Base-by-base conservation (phyloP, 2,113 vertebrate species). In the Nesogale talazaci region DNA sequence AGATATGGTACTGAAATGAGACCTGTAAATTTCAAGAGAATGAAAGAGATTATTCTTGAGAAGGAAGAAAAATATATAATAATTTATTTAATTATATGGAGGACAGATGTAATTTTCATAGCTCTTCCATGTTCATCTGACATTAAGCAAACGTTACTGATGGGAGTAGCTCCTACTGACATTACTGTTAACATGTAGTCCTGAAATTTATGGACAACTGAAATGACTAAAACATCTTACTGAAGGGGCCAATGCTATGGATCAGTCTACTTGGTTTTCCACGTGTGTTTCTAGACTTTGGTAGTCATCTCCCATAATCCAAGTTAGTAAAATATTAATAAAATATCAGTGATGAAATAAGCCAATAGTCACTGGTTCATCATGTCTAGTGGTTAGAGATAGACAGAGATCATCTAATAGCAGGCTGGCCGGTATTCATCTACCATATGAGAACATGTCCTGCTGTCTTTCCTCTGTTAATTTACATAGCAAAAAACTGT, bases 321-420 rank as follows among this genome's bases (percentile, higher is more conserved):
- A 72, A 75, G 34, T 27, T 12, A 56, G 59, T 3, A 0, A 3
- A 4, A 8, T 0, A 3, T 59, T 34, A 36, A 1, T 6, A 6
- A n/a, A 81, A n/a, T 27, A 25, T 74, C 38, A 76, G 29, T 6
- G 23, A 2, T 12, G 17, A 19, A 38, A 22, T 17, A 1, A 2
- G 40, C 9, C 10, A 25, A 15, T 4, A 25, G 42, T 4, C 16
- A 77, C 70, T 29, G 59, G 74, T 46, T 27, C 1, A 3, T 0
- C 9, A 0, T 17, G 38, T 3, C 23, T 0, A 7, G 7, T 69
- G 4, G 25, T 57, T 22, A 56, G 29, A 52, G 25, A 1, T 3
- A 5, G 20, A 20, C 12, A 11, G 1, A 22, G n/a, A 14, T 9
- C 36, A 36, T 16, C 6, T 0, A 7, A 29, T 25, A 29, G 8